Percentiles rank a stretch among this genome's conserved stretches.
Conservation (phyloP, 2,888 invertebrate species). For the Rhagium mordax region DNA sequence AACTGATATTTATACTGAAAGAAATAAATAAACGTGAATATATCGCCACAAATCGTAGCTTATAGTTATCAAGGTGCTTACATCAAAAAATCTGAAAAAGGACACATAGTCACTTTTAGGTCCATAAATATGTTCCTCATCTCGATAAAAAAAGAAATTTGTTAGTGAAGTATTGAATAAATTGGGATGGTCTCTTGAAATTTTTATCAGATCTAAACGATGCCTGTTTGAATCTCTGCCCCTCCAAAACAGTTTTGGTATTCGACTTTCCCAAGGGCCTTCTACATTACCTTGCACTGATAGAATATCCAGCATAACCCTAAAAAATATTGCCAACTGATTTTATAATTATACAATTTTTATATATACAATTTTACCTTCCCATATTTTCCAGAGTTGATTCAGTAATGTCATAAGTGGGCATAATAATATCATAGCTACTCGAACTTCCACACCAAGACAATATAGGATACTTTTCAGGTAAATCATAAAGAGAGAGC, state of each 20-base stretch:
- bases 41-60: neutral
- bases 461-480: slow-evolving; percentile 83
- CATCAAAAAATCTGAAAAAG: slow-evolving; percentile 95
- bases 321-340: slow-evolving; percentile 42
- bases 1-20: slow-evolving; percentile 95
- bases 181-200: slow-evolving; percentile 83
- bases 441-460: slow-evolving; percentile 97
- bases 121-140: slow-evolving; percentile 88
- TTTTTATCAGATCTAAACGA: slow-evolving; percentile 85
- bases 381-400: slow-evolving; percentile 95
- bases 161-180: slow-evolving; percentile 93
- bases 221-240: slow-evolving; percentile 93
- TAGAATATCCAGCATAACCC: slow-evolving; percentile 91
- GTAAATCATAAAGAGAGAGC: slow-evolving; percentile 72
- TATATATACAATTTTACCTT: slow-evolving; percentile 73
- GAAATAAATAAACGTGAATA: slow-evolving; percentile 44
- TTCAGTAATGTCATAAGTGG: slow-evolving; percentile 96
- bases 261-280: slow-evolving; percentile 81
- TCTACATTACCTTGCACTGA: slow-evolving; percentile 89
- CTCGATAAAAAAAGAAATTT: slow-evolving; percentile 95
- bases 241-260: slow-evolving; percentile 88
- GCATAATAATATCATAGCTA: slow-evolving; percentile 91
- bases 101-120: slow-evolving; percentile 88
- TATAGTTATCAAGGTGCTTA: slow-evolving; percentile 70
- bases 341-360: neutral